Percentiles rank a stretch among this genome's conserved stretches.
phyloP scores from a whole-genome alignment of 2,797 vertebrate species.

The Lithobates pipiens region DNA sequence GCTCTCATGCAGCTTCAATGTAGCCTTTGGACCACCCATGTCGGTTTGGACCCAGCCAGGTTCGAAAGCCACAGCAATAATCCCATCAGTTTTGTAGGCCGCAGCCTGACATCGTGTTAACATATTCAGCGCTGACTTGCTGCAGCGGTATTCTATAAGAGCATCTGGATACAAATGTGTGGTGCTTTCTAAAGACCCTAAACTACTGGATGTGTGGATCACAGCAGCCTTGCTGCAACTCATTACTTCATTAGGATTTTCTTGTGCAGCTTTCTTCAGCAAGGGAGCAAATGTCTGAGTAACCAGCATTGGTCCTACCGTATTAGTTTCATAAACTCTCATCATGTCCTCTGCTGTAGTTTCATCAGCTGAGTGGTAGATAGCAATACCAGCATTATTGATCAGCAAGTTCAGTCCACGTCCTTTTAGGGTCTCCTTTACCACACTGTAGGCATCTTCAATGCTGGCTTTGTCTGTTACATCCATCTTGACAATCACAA shows the following conservation, averaged over 20 bases:
- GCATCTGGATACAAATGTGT: too few species aligned
- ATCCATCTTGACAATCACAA: constrained; percentile 8
- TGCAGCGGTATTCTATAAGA: not conserved
- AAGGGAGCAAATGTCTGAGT: constrained; percentile 46
- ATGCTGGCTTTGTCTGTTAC: constrained; percentile 22
- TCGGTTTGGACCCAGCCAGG: too few species aligned
- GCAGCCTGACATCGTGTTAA: not conserved
- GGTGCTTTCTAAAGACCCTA: not conserved
- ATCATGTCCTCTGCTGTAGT: not conserved
- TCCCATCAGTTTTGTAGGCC: too few species aligned
- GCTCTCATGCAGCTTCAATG: too few species aligned
- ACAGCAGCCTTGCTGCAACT: not conserved
- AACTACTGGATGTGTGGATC: not conserved
- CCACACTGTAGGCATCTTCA: constrained; percentile 8
- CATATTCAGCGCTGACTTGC: not conserved
- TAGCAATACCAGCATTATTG: not conserved
- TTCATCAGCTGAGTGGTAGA: accelerated
- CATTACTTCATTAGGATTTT: not conserved
- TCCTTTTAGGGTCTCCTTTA: not conserved
- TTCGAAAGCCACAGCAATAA: too few species aligned
- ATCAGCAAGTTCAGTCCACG: constrained; percentile 62
- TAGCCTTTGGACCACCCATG: too few species aligned
- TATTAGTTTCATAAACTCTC: constrained; percentile 24
- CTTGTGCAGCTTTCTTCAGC: not conserved
- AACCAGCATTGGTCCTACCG: not conserved